Evolutionary conservation across 1,140 invertebrate species (phyloP), one percentile per base, ranked within the genome.

Genomic region (Meteorus sp.): DNA sequence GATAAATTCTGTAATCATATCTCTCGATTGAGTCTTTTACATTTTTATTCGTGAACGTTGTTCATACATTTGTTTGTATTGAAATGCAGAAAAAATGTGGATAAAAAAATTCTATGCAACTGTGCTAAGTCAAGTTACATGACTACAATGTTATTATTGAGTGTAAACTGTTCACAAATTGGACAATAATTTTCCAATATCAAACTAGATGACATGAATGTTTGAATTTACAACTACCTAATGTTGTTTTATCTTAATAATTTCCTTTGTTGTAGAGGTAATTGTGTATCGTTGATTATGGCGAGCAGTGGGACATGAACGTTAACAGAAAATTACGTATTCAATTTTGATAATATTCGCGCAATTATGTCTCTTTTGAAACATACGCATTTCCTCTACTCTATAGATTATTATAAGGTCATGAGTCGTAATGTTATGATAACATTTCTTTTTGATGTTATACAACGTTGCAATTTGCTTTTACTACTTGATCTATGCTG

Each of bases 401-500:
- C 31, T 48, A 31, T 48, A 48, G 43, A 45, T 11, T 45, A n/a
- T n/a, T n/a, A n/a, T 11, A 11, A 45, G 43, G 43, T 45, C 43
- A 45, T 22, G 25, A 19, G 43, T 45, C 43, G 25, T 25, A 19
- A 11, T 48, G 45, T 48, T 27, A 31, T 27, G 59, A 59, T 63
- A 67, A 62, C 59, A 62, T 58, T 55, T 59, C 62, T 67, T 61
- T 62, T 62, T 67, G 61, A 54, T 48, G 29, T 39, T 53, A 45
- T 54, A 44, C 45, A 60, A 66, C 60, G 60, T 62, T 62, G n/a
- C n/a, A n/a, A n/a, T n/a, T n/a, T n/a, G n/a, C n/a, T n/a, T n/a
- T n/a, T n/a, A n/a, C n/a, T n/a, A n/a, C n/a, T n/a, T n/a, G n/a
- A n/a, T n/a, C n/a, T n/a, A n/a, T n/a, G n/a, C n/a, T n/a, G n/a